Evolutionary conservation across 2,888 invertebrate species (phyloP), one percentile per base, ranked within the genome.

Genomic region (Corythucha ciliata): DNA sequence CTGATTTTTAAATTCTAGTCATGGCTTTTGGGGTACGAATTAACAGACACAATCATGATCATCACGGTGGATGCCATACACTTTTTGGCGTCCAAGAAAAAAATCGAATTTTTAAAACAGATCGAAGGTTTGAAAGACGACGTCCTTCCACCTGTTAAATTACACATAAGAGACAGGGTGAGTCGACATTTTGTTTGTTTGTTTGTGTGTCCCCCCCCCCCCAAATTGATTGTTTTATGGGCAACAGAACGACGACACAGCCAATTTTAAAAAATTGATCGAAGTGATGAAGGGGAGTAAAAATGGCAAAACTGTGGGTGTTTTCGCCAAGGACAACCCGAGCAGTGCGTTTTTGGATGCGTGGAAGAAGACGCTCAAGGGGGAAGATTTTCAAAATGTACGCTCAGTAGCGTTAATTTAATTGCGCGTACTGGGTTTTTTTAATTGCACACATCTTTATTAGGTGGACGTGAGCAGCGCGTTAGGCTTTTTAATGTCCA

Each of bases 1-100:
- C 14, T 37, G 27, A 36, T 7, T 39, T 45, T 20, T 63, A 67
- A 40, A 42, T 57, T 72, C 48, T 68, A 90, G 86, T 88, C 87
- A 51, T 98, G 97, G 97, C 77, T 99, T 47, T 81, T 97, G 66
- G 93, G 93, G 45, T 96, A 97, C 68, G 97, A 97, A 68, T 72
- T 99, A 46, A 86, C 92, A 0, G 98, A 99, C 67, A 96, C 94
- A 1, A 81, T 97, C 49, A 87, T 92, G 72, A 81, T 97, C 6
- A 76, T 98, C 57, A 83, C 90, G 33, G 83, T 89, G 61, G 79
- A 85, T 37, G 79, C 79, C 32, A 83, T 96, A 57, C 81, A 83
- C 65, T 90, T 98, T 64, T 73, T 98, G 52, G 90, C 94, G 1
- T 94, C 94, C 66, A 96, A 93, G 70, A 96, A 96, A 74, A 98